These are phyloP conservation scores for Perithous albicinctus DNA, from an alignment of 2,888 invertebrate species.

Conservation along the genomic window DNA sequence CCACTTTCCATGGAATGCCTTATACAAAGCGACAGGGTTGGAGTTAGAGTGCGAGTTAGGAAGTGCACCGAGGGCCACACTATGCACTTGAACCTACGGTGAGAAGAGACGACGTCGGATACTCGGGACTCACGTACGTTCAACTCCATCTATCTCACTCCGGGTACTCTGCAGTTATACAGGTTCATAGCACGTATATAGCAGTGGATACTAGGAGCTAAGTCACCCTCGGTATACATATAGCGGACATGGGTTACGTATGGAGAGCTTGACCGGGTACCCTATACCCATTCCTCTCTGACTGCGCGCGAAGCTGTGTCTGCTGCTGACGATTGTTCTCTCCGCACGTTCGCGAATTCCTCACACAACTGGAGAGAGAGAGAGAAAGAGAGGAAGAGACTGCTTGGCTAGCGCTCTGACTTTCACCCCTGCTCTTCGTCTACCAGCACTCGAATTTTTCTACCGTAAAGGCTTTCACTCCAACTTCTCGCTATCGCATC, in stretches of 20 bases:
- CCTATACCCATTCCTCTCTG: neutral
- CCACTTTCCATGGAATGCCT: too few relatives aligned
- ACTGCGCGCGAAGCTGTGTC: constrained; percentile 10
- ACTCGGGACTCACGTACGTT: constrained; percentile 49
- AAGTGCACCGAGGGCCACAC: constrained; percentile 58
- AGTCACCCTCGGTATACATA: constrained; percentile 13
- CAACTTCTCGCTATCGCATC: constrained; percentile 55
- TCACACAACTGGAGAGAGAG: constrained; percentile 56
- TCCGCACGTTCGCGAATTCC: constrained; percentile 64
- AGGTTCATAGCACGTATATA: neutral
- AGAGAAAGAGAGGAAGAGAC: too few relatives aligned
- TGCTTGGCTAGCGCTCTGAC: constrained; percentile 47
- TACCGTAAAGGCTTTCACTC: constrained; percentile 7
- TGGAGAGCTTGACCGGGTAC: constrained; percentile 37
- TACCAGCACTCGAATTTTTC: constrained; percentile 12
- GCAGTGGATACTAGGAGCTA: neutral
- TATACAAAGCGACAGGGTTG: constrained; percentile 3
- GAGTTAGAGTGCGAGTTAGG: constrained; percentile 38
- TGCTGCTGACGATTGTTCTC: constrained; percentile 64
- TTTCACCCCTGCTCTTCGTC: neutral
- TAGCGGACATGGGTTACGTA: constrained; percentile 11
- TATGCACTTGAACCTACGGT: constrained; percentile 56
- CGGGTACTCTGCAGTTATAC: constrained; percentile 23
- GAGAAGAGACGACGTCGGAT: constrained; percentile 42
- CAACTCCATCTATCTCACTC: constrained; percentile 31